Conservation (phyloP, 2,113 vertebrate genomes). For the Tauraco erythrolophus region DNA sequence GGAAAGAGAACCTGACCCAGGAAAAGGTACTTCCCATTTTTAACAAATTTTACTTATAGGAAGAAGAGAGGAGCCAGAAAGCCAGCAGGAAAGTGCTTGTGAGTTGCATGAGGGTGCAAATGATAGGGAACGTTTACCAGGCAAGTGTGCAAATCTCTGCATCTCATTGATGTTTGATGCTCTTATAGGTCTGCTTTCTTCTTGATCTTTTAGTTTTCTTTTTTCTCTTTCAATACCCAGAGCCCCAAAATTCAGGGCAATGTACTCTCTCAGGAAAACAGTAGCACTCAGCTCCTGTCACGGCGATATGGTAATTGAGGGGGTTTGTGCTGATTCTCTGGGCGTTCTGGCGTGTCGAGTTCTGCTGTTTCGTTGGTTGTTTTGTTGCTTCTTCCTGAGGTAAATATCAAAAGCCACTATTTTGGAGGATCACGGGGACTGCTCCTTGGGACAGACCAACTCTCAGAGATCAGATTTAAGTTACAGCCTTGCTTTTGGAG, state of each 20-base stretch:
- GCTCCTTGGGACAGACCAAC: not conserved
- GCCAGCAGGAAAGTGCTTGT: constrained; percentile 12
- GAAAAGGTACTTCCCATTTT: constrained; percentile 74
- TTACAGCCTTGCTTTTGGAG: not conserved
- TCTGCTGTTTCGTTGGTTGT: not conserved
- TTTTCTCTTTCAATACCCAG: not conserved
- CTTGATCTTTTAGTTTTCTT: not conserved
- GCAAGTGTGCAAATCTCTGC: constrained; percentile 36
- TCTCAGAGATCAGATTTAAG: not conserved
- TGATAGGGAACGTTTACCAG: constrained; percentile 3
- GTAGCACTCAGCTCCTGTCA: not conserved
- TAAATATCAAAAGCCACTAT: not conserved
- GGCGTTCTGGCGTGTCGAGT: not conserved
- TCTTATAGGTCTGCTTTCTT: not conserved
- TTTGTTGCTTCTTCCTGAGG: not conserved
- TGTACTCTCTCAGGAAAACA: not conserved
- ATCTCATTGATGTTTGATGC: constrained; percentile 42
- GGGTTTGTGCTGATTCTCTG: not conserved
- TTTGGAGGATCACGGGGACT: not conserved
- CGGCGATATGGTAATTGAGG: not conserved
- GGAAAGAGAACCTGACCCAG: constrained; percentile 77
- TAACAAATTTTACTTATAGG: constrained; percentile 65
- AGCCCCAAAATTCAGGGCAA: not conserved
- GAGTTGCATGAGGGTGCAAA: constrained; percentile 45
- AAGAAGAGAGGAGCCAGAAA: constrained; percentile 51